Base-by-base conservation (phyloP, 2,113 vertebrate species). In the Hydropotes inermis region DNA sequence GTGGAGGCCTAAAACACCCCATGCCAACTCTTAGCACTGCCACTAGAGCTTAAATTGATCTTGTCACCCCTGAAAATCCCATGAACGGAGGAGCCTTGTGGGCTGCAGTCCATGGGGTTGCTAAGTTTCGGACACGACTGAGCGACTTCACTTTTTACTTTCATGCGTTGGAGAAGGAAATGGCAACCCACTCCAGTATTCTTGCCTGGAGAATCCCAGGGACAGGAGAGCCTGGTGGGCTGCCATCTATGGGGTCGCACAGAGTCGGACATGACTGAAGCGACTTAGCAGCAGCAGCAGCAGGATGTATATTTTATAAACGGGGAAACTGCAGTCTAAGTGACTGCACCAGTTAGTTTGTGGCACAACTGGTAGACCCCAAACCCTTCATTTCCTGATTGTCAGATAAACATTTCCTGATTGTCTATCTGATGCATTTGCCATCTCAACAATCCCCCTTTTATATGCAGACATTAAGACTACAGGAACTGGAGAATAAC, bases 301-400 rank as follows among this genome's bases (percentile, higher is more conserved):
- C 47, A 50, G 47, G 3, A 50, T 27, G 2, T 67, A 67, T 67
- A 82, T 87, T 96, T 96, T 86, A 94, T 16, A 97, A 39, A 70
- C 36, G 27, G 43, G 52, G 13, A 96, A 94, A 87, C 87, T 88
- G n/a, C n/a, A 83, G 45, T 93, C 23, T 94, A 90, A 92, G 54
- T 89, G 12, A 87, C 55, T 57, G 60, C 45, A 79, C 25, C 4
- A 1, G 92, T 90, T 79, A 76, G 39, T 61, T 61, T 82, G 30
- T 87, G 23, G 39, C 74, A 88, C 90, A 89, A 30, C 82, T 76
- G 57, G 58, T 33, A 87, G 67, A 45, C 39, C 85, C 27, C 67
- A 86, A 36, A 10, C 28, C 43, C 27, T 30, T 95, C 30, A 4
- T 90, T 90, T 97, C 78, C 76, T 54, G 39, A 87, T 92, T 89